phyloP scores from a whole-genome alignment of 1,140 invertebrate genomes.

The Calosoma granatense region DNA sequence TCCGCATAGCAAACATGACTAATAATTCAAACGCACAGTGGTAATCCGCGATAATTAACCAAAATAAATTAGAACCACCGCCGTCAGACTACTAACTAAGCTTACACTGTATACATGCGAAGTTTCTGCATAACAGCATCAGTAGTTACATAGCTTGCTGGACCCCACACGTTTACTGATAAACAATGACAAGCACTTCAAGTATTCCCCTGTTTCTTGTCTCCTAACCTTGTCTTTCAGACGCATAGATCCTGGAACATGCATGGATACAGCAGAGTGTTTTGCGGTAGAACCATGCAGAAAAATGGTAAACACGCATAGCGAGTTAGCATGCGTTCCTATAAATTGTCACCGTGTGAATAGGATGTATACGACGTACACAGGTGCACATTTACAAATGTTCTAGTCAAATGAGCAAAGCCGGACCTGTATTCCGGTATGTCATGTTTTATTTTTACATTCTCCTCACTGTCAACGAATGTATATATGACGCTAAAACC shows the following conservation, averaged over 20 bases:
- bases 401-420: no score
- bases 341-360: not conserved
- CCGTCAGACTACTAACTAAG: not conserved
- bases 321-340: not conserved
- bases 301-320: not conserved
- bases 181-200: not conserved
- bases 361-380: no score
- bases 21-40: slow-evolving; percentile 1
- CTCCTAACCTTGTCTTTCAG: not conserved
- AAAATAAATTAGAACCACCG: slow-evolving; percentile 6
- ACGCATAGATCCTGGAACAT: not conserved
- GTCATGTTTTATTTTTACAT: no score
- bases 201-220: not conserved
- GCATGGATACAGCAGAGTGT: not conserved
- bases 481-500: no score
- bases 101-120: not conserved
- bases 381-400: no score
- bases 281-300: not conserved
- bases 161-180: not conserved
- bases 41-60: slow-evolving; percentile 1
- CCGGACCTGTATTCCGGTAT: no score
- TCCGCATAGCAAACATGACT: slow-evolving; percentile 6
- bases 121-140: not conserved
- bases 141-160: not conserved
- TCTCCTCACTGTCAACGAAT: no score